phyloP scores from a whole-genome alignment of 2,797 vertebrate genomes.

The Rhyacichthys aspro region DNA sequence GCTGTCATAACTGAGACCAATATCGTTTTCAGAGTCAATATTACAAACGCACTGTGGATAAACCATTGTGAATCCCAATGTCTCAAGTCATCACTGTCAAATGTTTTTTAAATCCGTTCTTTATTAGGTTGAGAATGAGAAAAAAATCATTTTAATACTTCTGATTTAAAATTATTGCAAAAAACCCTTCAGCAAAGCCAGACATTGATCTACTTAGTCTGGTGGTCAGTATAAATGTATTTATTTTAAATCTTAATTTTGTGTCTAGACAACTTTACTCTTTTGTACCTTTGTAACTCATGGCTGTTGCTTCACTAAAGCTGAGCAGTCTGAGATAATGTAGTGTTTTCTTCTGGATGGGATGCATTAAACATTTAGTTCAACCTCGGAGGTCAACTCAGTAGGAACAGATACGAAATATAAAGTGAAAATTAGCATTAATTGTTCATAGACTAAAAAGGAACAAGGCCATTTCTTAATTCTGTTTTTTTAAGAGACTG shows the following conservation, averaged over 20 bases:
- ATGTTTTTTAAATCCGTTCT: too few species aligned
- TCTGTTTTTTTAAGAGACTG: slow-evolving; percentile 1
- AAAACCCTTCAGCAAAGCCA: background rate
- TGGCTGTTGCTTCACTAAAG: slow-evolving; percentile 2
- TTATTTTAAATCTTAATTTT: slow-evolving; percentile 40
- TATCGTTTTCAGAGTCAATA: slow-evolving; percentile 3
- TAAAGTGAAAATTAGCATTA: slow-evolving; percentile 11
- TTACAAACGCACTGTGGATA: background rate
- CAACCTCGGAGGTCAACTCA: slow-evolving; percentile 15
- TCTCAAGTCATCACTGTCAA: too few species aligned
- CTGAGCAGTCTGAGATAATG: background rate
- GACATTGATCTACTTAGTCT: slow-evolving; percentile 4
- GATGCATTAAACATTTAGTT: slow-evolving; percentile 14
- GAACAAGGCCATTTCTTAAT: background rate
- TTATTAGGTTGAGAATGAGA: too few species aligned
- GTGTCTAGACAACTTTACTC: background rate
- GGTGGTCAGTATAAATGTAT: slow-evolving; percentile 22
- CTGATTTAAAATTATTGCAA: too few species aligned
- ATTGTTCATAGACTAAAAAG: slow-evolving; percentile 5
- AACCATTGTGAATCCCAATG: too few species aligned
- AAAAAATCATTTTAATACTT: too few species aligned
- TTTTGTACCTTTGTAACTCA: background rate
- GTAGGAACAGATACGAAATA: slow-evolving; percentile 6
- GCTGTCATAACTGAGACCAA: slow-evolving; percentile 8
- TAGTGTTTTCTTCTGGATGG: slow-evolving; percentile 2